Percentiles rank a stretch among this genome's conserved stretches.
Conservation (phyloP, 2,113 vertebrate genomes). For the Mesocricetus auratus region DNA sequence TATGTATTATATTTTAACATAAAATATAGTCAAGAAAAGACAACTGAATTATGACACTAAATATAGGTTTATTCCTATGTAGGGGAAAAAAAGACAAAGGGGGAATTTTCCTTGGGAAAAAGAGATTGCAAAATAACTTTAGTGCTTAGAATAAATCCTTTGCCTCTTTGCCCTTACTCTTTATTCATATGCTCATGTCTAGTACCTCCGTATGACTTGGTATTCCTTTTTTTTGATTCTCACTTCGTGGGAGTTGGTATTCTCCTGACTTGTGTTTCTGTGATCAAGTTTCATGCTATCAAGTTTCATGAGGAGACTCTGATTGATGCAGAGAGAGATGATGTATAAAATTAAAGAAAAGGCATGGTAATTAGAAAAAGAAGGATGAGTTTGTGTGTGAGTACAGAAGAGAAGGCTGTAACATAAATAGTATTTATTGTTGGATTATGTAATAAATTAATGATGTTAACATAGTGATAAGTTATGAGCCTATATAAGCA, state of each 20-base stretch:
- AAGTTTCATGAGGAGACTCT: background rate
- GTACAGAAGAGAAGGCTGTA: background rate
- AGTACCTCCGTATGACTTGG: background rate
- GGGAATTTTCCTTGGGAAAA: background rate
- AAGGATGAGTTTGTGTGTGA: background rate
- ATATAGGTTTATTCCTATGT: background rate
- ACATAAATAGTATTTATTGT: background rate
- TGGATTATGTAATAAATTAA: slow-evolving; percentile 31
- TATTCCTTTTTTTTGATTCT: background rate
- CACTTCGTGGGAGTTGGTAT: background rate
- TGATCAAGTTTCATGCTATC: background rate
- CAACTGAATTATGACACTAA: slow-evolving; percentile 13
- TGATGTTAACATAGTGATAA: background rate
- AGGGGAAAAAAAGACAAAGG: background rate
- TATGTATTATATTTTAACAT: background rate
- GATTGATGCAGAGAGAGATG: background rate
- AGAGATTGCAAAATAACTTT: background rate
- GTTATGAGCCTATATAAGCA: background rate
- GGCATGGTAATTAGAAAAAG: background rate
- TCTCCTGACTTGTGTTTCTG: background rate
- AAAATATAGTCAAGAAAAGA: background rate
- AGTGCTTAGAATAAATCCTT: background rate
- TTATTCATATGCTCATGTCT: background rate
- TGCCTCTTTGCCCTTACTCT: background rate
- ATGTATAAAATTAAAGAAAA: background rate